phyloP scores from a whole-genome alignment of 2,113 vertebrate species.

The Terrapene triunguis region DNA sequence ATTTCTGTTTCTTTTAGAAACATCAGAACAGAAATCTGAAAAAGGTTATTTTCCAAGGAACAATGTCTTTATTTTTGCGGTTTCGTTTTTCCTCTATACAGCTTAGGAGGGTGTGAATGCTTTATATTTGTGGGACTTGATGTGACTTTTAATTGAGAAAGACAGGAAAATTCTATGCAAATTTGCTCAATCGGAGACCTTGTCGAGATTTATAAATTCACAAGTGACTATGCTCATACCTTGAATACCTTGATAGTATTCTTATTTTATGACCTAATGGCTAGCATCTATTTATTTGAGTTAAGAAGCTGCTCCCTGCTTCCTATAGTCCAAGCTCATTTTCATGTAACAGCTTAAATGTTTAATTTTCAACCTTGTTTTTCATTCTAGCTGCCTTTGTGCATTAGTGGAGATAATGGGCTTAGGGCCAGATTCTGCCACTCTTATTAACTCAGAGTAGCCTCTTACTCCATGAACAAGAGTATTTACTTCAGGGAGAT shows the following conservation, averaged over 20 bases:
- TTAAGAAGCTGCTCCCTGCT: background rate
- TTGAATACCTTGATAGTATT: background rate
- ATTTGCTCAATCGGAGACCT: too few relatives aligned
- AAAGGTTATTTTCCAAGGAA: background rate
- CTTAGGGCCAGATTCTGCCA: rapidly evolving
- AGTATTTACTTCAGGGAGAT: background rate
- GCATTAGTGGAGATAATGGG: background rate
- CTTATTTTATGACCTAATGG: background rate
- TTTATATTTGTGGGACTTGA: background rate
- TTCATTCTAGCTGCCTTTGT: background rate
- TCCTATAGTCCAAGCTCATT: background rate
- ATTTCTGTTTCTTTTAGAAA: background rate
- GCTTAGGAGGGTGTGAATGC: background rate
- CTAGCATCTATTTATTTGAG: background rate
- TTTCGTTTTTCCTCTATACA: background rate
- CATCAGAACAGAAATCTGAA: background rate
- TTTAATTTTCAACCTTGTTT: background rate
- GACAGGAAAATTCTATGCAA: too few relatives aligned
- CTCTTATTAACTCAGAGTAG: background rate
- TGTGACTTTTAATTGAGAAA: background rate
- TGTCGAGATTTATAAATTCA: background rate
- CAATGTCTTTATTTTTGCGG: background rate
- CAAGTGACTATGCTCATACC: background rate
- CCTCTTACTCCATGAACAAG: background rate
- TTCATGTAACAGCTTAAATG: background rate